These are phyloP conservation scores for Volucella bombylans DNA, from an alignment of 2,888 invertebrate species.

Conservation along the genomic window DNA sequence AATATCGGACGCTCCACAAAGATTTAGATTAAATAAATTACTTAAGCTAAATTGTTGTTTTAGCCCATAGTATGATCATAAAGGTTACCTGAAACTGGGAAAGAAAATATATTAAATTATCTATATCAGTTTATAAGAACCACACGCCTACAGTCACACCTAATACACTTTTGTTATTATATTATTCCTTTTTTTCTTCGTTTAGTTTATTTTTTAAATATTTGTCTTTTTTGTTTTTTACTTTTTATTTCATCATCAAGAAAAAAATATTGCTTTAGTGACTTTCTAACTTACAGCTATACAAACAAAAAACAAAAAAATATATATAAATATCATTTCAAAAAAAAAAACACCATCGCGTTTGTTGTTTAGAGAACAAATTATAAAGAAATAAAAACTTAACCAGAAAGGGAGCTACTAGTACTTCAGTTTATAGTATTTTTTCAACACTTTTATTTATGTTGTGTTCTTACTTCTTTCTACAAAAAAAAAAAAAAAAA, in stretches of 20 bases:
- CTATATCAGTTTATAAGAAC: background rate
- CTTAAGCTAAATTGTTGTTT: background rate
- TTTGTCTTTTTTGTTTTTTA: slow-evolving; percentile 7
- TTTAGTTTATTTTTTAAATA: slow-evolving; percentile 13
- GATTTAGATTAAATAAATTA: background rate
- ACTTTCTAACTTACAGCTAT: slow-evolving; percentile 40
- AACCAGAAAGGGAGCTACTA: slow-evolving; percentile 68
- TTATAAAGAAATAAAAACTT: slow-evolving; percentile 5
- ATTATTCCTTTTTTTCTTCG: slow-evolving; percentile 39
- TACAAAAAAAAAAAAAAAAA: background rate
- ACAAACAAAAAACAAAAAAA: slow-evolving; percentile 16
- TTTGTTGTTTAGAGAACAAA: slow-evolving; percentile 24
- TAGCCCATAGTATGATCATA: slow-evolving; percentile 6
- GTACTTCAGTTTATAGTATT: slow-evolving; percentile 25
- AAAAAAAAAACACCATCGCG: slow-evolving; percentile 9
- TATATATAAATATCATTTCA: background rate
- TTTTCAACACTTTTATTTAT: slow-evolving; percentile 34
- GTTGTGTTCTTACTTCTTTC: slow-evolving; percentile 10
- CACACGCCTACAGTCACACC: slow-evolving; percentile 54
- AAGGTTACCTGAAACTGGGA: background rate
- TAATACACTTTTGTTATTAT: slow-evolving; percentile 44
- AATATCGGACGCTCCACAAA: slow-evolving; percentile 2
- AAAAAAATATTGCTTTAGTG: slow-evolving; percentile 34
- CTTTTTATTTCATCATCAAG: slow-evolving; percentile 29
- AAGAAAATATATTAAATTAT: background rate